Evolutionary conservation across 2,888 invertebrate genomes (phyloP), one percentile per base, ranked within the genome.

Genomic region (Folsomia candida): DNA sequence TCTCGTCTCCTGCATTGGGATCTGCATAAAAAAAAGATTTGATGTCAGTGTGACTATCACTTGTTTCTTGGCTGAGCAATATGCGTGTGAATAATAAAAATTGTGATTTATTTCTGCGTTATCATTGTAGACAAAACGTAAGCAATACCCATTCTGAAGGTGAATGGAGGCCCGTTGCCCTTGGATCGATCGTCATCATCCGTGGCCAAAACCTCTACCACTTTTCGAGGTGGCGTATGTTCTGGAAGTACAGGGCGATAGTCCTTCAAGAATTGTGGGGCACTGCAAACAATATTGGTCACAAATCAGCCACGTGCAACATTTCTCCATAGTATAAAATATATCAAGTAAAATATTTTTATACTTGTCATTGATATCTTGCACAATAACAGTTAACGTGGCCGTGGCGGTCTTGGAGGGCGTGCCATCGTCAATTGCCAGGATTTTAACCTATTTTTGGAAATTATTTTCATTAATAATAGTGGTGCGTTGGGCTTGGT

Each of bases 161-260:
- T 91, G 87, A 97, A 97, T n/a, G 97, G 96, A 57, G 97, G 96
- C 0, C 97, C 97, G 82, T 96, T 96, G 81, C 93, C 94, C 83
- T 94, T 95, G 0, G 93, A 94, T 77, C 94, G 87, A 82, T 95
- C 95, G 81, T 95, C 95, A 82, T 95, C 94, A 81, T 95, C 95
- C 2, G 94, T 95, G 1, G 95, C 95, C 79, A 94, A 86, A 76
- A 95, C 92, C 85, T 95, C 95, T 2, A 94, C 93, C 0, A 95
- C 94, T 76, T 83, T 83, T 79, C 92, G 89, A 1, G 95, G 94
- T 11, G 92, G 90, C 63, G 93, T 91, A 83, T 97, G 95, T 84
- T 97, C 97, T 18, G 93, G 93, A 79, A 97, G 86, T 25, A 97
- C 94, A 0, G 95, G 94, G 77, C 96, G 86, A 81, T 94, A 94